Base-by-base conservation (phyloP, 2,888 invertebrate genomes). In the Clanis bilineata region DNA sequence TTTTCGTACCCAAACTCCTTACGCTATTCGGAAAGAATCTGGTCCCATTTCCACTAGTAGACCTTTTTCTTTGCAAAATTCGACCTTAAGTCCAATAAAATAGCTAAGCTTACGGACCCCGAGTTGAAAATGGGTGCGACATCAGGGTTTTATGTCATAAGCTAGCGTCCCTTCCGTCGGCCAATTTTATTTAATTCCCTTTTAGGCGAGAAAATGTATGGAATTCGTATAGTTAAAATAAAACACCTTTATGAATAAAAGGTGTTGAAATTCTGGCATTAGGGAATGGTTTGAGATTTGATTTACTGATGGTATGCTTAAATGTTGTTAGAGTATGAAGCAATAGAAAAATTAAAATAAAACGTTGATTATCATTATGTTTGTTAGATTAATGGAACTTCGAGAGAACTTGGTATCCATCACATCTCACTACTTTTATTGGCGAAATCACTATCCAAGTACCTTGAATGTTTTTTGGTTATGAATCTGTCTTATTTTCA, bases 111-210 rank as follows among this genome's bases (percentile, higher is more conserved):
- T 61, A 63, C 62, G 51, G 55, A 54, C 41, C 21, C 58, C 41
- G 7, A 44, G 54, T 64, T 56, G 18, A 66, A 65, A 68, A 70
- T 64, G 51, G 58, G 21, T 22, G 47, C 22, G 56, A 63, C 58
- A 60, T 61, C 51, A 61, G 51, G 22, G 2, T 43, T 59, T 59
- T 44, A 47, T 51, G 45, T 65, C 62, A 68, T 65, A 66, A 72
- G 64, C 62, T 61, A 36, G 58, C 58, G 64, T 62, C 67, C 63
- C 66, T 71, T 73, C 69, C 60, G 60, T 64, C 55, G 61, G 57
- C 63, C 64, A 66, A 68, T 72, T 66, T 62, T 63, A 68, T 65
- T 68, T 70, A 67, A 72, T 72, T 68, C 69, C 59, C 59, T 64
- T 69, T 62, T 56, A 61, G 63, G 61, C 15, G 44, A 25, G 12